A percentile compares a stretch with the other conserved stretches of the same genome.
phyloP scores from a whole-genome alignment of 2,797 vertebrate species.

The Poecilia wingei region DNA sequence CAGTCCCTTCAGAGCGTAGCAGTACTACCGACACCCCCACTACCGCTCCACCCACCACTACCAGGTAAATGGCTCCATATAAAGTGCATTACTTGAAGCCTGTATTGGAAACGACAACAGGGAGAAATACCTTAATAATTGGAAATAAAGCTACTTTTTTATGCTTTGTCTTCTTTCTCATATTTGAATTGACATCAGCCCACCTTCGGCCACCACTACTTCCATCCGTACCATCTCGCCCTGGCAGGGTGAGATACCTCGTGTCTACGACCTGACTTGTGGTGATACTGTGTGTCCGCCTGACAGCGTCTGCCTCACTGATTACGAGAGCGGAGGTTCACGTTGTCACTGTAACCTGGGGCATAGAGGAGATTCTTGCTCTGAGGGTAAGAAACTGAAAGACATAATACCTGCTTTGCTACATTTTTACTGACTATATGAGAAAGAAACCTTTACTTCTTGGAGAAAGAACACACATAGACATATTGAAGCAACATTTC shows the following conservation, averaged over 20 bases:
- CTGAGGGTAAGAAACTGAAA: conserved; percentile 78
- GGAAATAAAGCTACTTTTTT: not conserved
- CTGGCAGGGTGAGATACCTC: conserved; percentile 70
- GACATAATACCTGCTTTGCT: not conserved
- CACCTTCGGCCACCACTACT: conserved; percentile 41
- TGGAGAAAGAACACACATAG: not conserved
- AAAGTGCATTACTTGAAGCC: not conserved
- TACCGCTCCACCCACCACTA: conserved; percentile 46
- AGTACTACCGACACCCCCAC: conserved; percentile 35
- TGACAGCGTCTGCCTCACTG: conserved; percentile 91
- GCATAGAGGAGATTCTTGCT: conserved; percentile 85
- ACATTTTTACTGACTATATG: not conserved
- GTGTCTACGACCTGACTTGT: conserved; percentile 84
- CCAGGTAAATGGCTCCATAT: conserved; percentile 36
- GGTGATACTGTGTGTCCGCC: conserved; percentile 88
- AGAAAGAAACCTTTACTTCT: not conserved
- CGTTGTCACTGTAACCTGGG: conserved; percentile 94
- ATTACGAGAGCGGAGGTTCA: conserved; percentile 86
- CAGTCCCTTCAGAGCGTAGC: conserved; percentile 35
- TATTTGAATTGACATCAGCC: conserved; percentile 28
- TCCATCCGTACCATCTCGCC: conserved; percentile 54
- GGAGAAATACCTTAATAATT: not conserved
- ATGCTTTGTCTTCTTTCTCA: not conserved
- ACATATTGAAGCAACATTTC: not conserved
- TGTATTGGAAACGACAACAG: not conserved